Percentiles rank a stretch among this genome's conserved stretches.
Conservation (phyloP, 2,797 vertebrate species). For the Zalophus californianus region DNA sequence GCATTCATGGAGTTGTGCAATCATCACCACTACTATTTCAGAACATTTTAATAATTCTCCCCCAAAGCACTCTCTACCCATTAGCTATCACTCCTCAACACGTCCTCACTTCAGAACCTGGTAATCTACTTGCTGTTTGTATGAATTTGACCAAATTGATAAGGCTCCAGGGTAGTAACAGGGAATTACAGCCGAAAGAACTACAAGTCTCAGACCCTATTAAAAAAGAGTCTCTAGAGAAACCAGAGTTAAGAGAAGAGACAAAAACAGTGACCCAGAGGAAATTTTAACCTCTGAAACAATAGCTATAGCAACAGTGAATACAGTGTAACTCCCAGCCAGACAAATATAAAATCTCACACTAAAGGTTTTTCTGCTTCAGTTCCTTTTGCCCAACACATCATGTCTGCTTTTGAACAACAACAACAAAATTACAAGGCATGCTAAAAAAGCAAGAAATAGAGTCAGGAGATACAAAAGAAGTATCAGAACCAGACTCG, state of each 20-base stretch:
- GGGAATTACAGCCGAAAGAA: background rate
- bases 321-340: background rate
- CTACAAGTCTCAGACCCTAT: background rate
- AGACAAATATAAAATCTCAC: background rate
- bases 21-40: background rate
- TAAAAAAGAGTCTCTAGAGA: background rate
- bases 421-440: background rate
- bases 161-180: background rate
- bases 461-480: background rate
- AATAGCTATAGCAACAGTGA: background rate
- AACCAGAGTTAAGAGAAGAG: background rate
- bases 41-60: background rate
- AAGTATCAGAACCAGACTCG: background rate
- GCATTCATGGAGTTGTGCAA: background rate
- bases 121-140: background rate
- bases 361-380: background rate
- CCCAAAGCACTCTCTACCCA: too few relatives aligned
- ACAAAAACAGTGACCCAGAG: background rate
- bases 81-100: background rate
- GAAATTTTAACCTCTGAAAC: background rate
- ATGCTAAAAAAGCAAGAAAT: background rate
- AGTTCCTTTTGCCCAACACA: background rate
- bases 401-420: background rate
- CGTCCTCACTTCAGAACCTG: background rate
- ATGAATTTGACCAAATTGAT: background rate